These are phyloP conservation scores for Nasonia vitripennis DNA, from an alignment of 1,140 invertebrate species.

Conservation along the genomic window DNA sequence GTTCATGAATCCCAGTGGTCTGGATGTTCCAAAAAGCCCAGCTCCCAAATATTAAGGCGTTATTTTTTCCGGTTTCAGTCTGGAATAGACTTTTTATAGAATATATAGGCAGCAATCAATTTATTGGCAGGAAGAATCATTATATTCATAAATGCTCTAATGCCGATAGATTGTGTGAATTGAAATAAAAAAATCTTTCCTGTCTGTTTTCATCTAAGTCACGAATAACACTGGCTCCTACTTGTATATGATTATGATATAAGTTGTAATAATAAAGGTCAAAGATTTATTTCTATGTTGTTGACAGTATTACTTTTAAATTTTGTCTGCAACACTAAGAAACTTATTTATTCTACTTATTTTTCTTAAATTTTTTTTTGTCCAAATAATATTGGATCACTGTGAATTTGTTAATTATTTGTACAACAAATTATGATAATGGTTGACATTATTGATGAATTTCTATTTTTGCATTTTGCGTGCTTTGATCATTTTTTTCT, in stretches of 20 bases:
- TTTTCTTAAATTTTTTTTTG: no score
- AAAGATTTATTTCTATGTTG: background rate
- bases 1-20: conserved; percentile 70
- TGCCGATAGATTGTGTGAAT: conserved; percentile 2
- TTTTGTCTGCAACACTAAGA: background rate
- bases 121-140: conserved; percentile 63
- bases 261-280: background rate
- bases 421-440: no score
- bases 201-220: background rate
- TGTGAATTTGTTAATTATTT: no score
- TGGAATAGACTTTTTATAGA: conserved; percentile 77
- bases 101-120: conserved; percentile 77
- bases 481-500: no score
- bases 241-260: background rate
- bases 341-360: no score
- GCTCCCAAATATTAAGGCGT: conserved; percentile 30
- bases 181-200: background rate
- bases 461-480: no score
- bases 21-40: background rate
- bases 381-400: background rate
- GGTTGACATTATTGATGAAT: no score
- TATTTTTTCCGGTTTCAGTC: background rate
- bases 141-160: background rate
- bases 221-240: background rate
- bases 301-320: background rate